Conservation (phyloP, 2,797 vertebrate genomes). For the Danio aesculapii region DNA sequence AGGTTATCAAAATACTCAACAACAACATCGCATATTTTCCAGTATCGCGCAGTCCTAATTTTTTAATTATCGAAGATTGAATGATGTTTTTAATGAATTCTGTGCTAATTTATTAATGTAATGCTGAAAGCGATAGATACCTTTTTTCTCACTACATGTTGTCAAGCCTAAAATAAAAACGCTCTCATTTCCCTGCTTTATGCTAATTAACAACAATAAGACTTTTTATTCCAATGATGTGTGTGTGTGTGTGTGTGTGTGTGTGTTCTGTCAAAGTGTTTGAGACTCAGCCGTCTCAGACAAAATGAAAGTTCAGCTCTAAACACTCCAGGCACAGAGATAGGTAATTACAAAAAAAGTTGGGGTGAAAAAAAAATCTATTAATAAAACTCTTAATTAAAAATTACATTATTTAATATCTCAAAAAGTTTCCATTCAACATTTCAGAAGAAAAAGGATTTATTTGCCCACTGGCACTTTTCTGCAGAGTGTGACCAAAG, state of each 20-base stretch:
- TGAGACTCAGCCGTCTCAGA: conserved; percentile 74
- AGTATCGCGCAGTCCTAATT: neutral
- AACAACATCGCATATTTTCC: too few species aligned
- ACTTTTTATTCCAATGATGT: conserved; percentile 76
- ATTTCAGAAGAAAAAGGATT: conserved; percentile 81
- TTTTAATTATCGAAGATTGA: neutral
- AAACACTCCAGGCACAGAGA: conserved; percentile 78
- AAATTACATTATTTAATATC: conserved; percentile 84
- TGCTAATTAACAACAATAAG: conserved; percentile 71
- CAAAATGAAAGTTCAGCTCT: conserved; percentile 78
- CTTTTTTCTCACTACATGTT: neutral
- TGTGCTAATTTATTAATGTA: conserved; percentile 7
- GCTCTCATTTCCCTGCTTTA: conserved; percentile 47
- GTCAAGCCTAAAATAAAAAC: neutral
- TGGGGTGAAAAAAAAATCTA: conserved; percentile 76
- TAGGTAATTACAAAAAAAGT: conserved; percentile 81
- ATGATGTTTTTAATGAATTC: too few species aligned
- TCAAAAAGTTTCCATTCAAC: conserved; percentile 82
- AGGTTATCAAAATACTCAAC: too few species aligned
- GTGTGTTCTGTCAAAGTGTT: conserved; percentile 79
- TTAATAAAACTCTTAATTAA: conserved; percentile 86
- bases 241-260: neutral
- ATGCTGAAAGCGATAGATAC: neutral
- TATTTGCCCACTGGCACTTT: conserved; percentile 77
- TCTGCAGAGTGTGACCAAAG: conserved; percentile 27